Evolutionary conservation across 2,888 invertebrate genomes (phyloP), one percentile per base, ranked within the genome.

Genomic region (Molanna angustata): DNA sequence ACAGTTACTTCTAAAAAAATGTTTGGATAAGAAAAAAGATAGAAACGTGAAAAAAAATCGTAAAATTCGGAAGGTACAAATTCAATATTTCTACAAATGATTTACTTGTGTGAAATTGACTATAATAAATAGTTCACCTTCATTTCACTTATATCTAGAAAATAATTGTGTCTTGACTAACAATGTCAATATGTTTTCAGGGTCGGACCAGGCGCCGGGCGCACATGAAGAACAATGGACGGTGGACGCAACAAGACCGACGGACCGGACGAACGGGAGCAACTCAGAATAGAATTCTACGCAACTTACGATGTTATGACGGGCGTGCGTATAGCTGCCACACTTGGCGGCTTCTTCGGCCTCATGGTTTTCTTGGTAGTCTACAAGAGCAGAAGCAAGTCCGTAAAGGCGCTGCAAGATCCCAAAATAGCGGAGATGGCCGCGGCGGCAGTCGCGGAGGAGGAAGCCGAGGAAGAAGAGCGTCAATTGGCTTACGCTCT

Each of bases 301-400:
- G 86, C 87, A 64, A 90, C 91, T 31, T 94, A 94, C 74, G 92
- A 94, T 79, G 89, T 89, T 70, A 93, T 92, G 92, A 94, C 93
- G 64, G 94, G 94, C 61, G 85, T 94, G 60, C 83, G 93, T 61
- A 94, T 94, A 72, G 94, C 94, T 63, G 90, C 90, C 62, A 94
- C 94, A 2, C 78, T 94, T 47, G 92, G 93, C 64, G 91, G 91
- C 64, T 92, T 94, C 73, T 94, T 94, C 74, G 87, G 89, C 59
- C 79, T 94, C 65, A 93, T 94, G 88, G 91, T 93, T 42, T 85
- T 94, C 69, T 80, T 94, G 67, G 88, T 94, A 63, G 83, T 94
- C 60, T 94, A 91, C 78, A 94, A 94, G 73, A 91, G 90, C 71
- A 87, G 88, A 63, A 86, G 86, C 67, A 85, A 86, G 78, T 82